Evolutionary conservation across 30 jellyfish, hydroid and myxozoan genomes (phyloP).

Genomic region (Aurelia coerulea): DNA sequence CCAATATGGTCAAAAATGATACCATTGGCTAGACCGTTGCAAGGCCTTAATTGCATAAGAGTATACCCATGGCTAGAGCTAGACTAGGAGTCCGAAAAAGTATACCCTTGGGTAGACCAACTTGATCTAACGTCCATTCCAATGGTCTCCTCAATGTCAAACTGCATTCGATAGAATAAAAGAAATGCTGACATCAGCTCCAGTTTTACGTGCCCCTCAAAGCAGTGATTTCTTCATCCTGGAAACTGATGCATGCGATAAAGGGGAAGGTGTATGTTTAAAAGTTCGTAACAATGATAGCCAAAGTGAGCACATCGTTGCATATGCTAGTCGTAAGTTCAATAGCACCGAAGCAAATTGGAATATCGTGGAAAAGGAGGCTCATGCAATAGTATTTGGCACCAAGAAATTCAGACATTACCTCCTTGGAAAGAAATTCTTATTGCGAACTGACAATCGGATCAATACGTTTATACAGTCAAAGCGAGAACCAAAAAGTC

Average conservation of each 20-base stretch:
- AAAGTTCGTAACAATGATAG: constrained; percentile 5
- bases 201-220: constrained; percentile 34
- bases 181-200: constrained; percentile 7
- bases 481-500: constrained; percentile 23
- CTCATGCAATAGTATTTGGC: background rate
- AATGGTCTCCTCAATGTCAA: constrained; percentile 36
- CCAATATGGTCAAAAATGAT: too few relatives aligned
- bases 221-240: constrained; percentile 23
- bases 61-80: too few relatives aligned
- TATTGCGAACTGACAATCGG: constrained; percentile 27
- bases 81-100: too few relatives aligned
- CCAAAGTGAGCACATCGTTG: background rate
- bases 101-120: too few relatives aligned
- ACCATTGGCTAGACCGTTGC: too few relatives aligned
- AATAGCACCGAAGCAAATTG: background rate
- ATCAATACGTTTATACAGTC: constrained; percentile 33
- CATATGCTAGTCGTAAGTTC: constrained; percentile 9
- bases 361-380: too few relatives aligned
- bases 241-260: constrained; percentile 28
- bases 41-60: too few relatives aligned
- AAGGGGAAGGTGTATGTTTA: constrained; percentile 35
- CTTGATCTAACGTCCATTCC: background rate
- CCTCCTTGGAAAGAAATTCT: constrained; percentile 15
- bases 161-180: constrained; percentile 18
- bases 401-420: too few relatives aligned